Evolutionary conservation across 2,113 vertebrate genomes (phyloP).

Genomic region (cat (Felis catus)): DNA sequence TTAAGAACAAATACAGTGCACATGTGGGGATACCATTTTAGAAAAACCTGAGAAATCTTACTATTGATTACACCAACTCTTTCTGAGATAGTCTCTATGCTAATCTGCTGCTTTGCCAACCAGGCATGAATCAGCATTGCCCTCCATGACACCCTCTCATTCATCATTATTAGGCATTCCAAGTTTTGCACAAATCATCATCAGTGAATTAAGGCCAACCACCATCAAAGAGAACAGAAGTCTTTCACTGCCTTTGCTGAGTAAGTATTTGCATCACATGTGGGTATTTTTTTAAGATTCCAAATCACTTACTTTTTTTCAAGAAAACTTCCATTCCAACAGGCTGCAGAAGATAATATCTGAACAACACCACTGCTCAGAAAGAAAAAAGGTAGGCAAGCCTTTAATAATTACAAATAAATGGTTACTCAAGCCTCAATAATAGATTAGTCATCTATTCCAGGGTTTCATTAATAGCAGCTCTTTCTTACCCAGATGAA

Average conservation of each 20-base stretch:
- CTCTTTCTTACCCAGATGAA: not conserved
- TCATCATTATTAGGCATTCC: not conserved
- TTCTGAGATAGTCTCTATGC: not conserved
- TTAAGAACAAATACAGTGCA: not conserved
- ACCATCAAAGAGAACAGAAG: not conserved
- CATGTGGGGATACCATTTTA: not conserved
- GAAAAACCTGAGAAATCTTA: not conserved
- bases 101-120: not conserved
- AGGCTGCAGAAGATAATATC: slow-evolving; percentile 95
- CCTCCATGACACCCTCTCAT: not conserved
- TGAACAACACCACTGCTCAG: slow-evolving; percentile 91
- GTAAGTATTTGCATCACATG: not conserved
- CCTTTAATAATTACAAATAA: slow-evolving; percentile 30
- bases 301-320: slow-evolving; percentile 94
- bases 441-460: not conserved
- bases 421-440: not conserved
- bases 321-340: slow-evolving; percentile 98
- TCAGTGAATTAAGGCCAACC: slow-evolving; percentile 13
- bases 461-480: not conserved
- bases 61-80: not conserved
- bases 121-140: not conserved
- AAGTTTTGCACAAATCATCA: not conserved
- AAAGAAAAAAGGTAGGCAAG: slow-evolving; percentile 64
- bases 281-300: not conserved
- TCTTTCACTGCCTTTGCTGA: not conserved